phyloP scores from a whole-genome alignment of 2,113 vertebrate genomes.

The Cisticola juncidis region DNA sequence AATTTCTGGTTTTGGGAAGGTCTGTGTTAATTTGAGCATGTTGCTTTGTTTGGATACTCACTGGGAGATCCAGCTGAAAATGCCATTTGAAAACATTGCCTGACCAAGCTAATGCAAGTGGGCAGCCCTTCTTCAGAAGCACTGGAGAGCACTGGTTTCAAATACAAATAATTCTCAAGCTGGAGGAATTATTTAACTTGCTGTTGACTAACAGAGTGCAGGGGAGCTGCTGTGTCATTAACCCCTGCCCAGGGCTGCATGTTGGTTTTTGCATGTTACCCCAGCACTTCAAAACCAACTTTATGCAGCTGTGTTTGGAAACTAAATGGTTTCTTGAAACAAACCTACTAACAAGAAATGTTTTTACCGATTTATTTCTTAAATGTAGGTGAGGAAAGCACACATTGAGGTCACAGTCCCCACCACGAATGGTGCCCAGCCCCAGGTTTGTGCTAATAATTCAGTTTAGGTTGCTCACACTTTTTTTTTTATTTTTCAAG shows the following conservation, averaged over 20 bases:
- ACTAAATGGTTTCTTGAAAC: slow-evolving; percentile 29
- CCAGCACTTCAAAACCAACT: slow-evolving; percentile 40
- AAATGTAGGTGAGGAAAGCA: slow-evolving; percentile 85
- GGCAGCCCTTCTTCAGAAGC: neutral
- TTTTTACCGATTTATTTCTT: slow-evolving; percentile 79
- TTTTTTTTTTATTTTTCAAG: neutral
- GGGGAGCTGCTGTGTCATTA: neutral
- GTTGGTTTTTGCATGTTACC: slow-evolving; percentile 39
- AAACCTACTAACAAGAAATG: slow-evolving; percentile 73
- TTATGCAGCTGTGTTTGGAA: slow-evolving; percentile 45
- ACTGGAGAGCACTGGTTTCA: neutral
- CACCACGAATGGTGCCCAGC: slow-evolving; percentile 81
- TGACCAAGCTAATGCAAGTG: neutral
- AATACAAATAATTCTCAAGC: neutral
- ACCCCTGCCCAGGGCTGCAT: slow-evolving; percentile 16
- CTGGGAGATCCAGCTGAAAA: neutral
- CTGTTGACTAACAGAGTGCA: slow-evolving; percentile 16
- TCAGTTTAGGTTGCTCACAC: slow-evolving; percentile 49
- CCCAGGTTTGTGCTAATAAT: slow-evolving; percentile 86
- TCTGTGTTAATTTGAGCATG: neutral
- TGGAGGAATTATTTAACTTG: neutral
- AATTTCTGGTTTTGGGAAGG: neutral
- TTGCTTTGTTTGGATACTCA: neutral
- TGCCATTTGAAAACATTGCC: neutral
- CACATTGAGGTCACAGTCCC: slow-evolving; percentile 81